Evolutionary conservation across 2,797 vertebrate genomes (phyloP), one percentile per base, ranked within the genome.

Genomic region (Coregonus sp.): DNA sequence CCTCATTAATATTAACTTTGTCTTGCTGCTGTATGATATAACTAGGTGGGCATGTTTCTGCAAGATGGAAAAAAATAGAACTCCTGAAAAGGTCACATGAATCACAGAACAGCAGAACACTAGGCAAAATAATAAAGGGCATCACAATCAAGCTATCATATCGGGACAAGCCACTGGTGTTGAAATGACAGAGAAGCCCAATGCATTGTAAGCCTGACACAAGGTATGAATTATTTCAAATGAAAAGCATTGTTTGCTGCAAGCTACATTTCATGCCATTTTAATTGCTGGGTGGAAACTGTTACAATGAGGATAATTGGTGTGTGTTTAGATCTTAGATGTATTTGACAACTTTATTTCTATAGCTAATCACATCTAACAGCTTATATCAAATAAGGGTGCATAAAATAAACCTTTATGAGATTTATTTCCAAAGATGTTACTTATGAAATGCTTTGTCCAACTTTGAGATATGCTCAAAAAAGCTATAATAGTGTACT

Each of bases 91-190:
- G 92, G 92, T 94, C 91, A 94, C 80, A 82, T 86, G 81, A 92
- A 92, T 91, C 92, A 92, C 82, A 88, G 87, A 88, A 86, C 82
- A 89, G 86, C 88, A 81, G 83, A 91, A 93, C 82, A 91, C 80
- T 87, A 85, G 82, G 86, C 86, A 85, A 84, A 91, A 90, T 89
- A 92, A 92, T 90, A 93, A 94, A 93, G 91, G 92, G 77, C 83
- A 93, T 88, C 82, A 86, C 87, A 92, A 94, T 94, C 90, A 90
- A 91, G 88, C 89, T 90, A 91, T 86, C 82, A 85, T 81, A 83
- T 89, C 80, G 61, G 86, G 89, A 93, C 84, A 85, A 86, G 85
- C 79, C 83, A 87, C 52, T 66, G 67, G 83, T 78, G 83, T 86
- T 90, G 84, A 89, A 88, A 89, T 89, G 88, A 92, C 91, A 89